phyloP scores from a whole-genome alignment of 2,888 invertebrate species.

The Tetranychus truncatus region DNA sequence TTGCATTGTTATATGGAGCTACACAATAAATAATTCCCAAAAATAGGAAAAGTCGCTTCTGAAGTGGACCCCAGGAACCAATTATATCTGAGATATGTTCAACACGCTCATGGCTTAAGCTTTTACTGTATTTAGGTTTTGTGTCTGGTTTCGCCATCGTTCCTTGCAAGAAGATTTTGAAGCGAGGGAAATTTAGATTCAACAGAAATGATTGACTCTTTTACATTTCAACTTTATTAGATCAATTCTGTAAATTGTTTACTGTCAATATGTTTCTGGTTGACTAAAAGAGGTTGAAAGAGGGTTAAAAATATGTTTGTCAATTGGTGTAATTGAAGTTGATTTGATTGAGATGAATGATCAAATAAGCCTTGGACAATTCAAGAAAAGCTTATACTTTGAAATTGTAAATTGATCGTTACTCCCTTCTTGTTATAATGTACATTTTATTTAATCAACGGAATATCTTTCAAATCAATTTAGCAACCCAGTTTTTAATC shows the following conservation, averaged over 20 bases:
- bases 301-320: neutral
- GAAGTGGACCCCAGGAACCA: slow-evolving; percentile 8
- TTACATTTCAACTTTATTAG: neutral
- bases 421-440: no score
- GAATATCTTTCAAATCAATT: no score
- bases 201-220: neutral
- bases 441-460: no score
- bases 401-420: no score
- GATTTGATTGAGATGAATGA: slow-evolving; percentile 1
- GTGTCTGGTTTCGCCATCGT: neutral
- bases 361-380: neutral
- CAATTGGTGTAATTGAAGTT: neutral
- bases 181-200: neutral
- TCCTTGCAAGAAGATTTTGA: no score
- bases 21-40: neutral
- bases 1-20: slow-evolving; percentile 5
- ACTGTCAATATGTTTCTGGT: neutral
- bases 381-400: no score
- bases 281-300: neutral
- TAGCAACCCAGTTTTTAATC: no score
- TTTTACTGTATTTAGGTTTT: neutral
- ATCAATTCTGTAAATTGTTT: neutral
- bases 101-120: neutral
- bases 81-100: slow-evolving; percentile 10
- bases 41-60: neutral